Base-by-base conservation (phyloP, 2,113 vertebrate species). In the Hystrix brachyura region DNA sequence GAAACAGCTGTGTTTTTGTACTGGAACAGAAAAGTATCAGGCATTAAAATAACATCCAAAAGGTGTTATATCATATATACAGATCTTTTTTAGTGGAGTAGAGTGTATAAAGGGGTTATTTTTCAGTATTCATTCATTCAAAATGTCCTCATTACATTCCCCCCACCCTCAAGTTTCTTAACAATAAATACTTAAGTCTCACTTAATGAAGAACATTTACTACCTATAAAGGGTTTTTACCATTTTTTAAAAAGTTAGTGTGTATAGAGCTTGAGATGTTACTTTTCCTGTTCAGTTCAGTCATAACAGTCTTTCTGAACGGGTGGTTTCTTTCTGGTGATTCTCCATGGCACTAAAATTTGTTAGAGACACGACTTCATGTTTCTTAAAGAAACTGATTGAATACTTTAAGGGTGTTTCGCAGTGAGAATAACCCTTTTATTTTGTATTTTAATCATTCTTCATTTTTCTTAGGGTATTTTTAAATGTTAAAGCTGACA, bases 1-100 rank as follows among this genome's bases (percentile, higher is more conserved):
- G 88, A 82, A 96, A 89, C 15, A 95, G 81, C 85, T 90, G 5
- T 94, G 84, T 95, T 89, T 96, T 76, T 93, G 84, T n/a, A 81
- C 79, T 80, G 85, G 29, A 95, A 71, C 8, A 94, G 85, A 95
- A 98, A 94, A 92, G 25, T 64, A 89, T 88, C 43, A 96, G 69
- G 59, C 74, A 34, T 85, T 51, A 27, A 74, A 94, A 91, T 97
- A 94, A 82, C 46, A 94, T 91, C 43, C 71, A 92, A 34, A 96
- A 96, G 29, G 18, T 91, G 90, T 69, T 87, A 34, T 4, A 67
- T 87, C 74, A 93, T 21, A 46, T 79, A 57, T 95, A 80, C 6
- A 89, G 2, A 86, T 81, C 7, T 90, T 91, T 97, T 96, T 53
- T 4, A 92, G 48, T 95, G n/a, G 62, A 29, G 23, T 69, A 0